phyloP scores from a whole-genome alignment of 2,888 invertebrate genomes.

The Chelonus formosanus region DNA sequence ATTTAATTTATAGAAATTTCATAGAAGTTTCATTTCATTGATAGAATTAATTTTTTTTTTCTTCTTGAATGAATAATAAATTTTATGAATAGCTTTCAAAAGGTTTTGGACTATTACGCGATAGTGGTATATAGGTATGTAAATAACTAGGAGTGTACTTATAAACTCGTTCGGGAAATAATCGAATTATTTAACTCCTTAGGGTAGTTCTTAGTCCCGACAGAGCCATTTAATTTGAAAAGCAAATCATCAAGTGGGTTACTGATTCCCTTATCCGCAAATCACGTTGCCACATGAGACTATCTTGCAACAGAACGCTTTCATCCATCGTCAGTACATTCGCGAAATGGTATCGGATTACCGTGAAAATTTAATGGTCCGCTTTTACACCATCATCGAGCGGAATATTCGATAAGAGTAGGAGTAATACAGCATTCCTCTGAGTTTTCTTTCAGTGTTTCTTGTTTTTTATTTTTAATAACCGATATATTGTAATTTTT shows the following conservation, averaged over 20 bases:
- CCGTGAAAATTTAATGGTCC: conserved; percentile 31
- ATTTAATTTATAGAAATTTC: no score
- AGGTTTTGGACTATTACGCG: background rate
- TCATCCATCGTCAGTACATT: conserved; percentile 16
- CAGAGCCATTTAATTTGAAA: conserved; percentile 36
- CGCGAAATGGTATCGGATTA: conserved; percentile 18
- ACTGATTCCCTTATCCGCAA: conserved; percentile 31
- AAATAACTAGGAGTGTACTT: conserved; percentile 7
- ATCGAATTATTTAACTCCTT: conserved; percentile 35
- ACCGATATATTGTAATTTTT: no score
- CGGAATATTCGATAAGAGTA: no score
- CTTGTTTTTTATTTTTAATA: no score
- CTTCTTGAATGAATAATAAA: no score
- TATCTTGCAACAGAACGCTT: conserved; percentile 17
- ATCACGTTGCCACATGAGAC: conserved; percentile 22
- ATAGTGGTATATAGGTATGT: no score
- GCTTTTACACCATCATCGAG: background rate
- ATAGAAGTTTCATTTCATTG: no score
- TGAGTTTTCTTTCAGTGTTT: no score
- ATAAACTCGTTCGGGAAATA: conserved; percentile 31
- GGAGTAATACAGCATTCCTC: no score
- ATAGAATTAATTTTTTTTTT: no score
- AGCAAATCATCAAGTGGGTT: conserved; percentile 21
- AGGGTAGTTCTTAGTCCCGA: conserved; percentile 31
- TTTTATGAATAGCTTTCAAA: background rate